Conservation (phyloP, 2,113 vertebrate species). For the Leucoraja erinaceus region DNA sequence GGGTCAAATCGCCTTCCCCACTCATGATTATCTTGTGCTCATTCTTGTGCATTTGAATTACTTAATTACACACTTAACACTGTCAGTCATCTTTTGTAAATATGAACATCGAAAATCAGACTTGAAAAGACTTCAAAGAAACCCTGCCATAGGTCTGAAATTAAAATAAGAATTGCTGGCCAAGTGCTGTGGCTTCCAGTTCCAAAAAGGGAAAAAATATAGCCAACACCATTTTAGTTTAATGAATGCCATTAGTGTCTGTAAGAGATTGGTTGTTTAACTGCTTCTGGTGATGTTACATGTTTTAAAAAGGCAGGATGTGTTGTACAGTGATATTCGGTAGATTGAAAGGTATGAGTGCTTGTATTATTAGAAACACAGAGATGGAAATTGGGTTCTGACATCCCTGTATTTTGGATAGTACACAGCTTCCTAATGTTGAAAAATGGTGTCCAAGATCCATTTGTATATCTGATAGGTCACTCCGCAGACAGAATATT, state of each 20-base stretch:
- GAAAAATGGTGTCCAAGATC: neutral
- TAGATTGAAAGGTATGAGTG: neutral
- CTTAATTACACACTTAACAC: neutral
- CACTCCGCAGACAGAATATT: neutral
- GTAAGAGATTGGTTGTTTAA: constrained; percentile 28
- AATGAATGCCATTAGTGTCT: constrained; percentile 22
- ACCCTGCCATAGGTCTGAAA: constrained; percentile 10
- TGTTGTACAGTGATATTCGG: neutral
- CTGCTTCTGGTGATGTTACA: neutral
- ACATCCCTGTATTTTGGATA: neutral
- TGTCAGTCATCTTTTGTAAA: neutral
- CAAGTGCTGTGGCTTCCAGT: neutral
- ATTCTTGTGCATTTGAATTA: neutral
- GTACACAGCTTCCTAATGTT: neutral
- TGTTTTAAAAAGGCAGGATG: neutral
- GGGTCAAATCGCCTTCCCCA: neutral
- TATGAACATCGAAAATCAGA: neutral
- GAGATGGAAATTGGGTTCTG: neutral
- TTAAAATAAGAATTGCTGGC: neutral
- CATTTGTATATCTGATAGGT: neutral
- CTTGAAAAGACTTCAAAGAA: neutral
- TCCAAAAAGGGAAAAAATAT: neutral
- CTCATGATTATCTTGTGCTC: constrained; percentile 5
- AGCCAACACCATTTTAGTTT: constrained; percentile 5
- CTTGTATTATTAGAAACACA: neutral